Base-by-base conservation (phyloP, 1,140 invertebrate species). In the Teleogryllus occipitalis region DNA sequence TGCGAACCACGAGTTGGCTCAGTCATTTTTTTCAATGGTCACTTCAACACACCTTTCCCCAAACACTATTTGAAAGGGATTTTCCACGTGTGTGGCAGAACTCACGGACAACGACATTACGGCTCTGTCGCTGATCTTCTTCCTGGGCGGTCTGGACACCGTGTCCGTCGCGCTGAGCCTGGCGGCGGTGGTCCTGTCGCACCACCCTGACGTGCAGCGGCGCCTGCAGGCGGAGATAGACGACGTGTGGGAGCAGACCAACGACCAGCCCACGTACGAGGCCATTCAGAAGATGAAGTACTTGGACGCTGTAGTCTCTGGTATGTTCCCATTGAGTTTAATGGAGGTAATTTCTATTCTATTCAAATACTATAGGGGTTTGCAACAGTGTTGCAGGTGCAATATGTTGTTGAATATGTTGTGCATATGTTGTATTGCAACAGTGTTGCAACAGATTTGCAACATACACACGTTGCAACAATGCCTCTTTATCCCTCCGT, bases 81-180 rank as follows among this genome's bases (percentile, higher is more conserved):
- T 1, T 39, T 39, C 5, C 27, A 39, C 27, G 27, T 39, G 27
- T 39, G 27, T 39, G 27, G 1, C 75, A 76, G 75, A 49, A 22
- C 49, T 80, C 8, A 18, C 46, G 2, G 48, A 48, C 72, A 48
- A 79, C 79, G 80, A 81, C 46, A 22, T 81, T 0, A 54, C 76
- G 22, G 84, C 81, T 18, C 84, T 86, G 72, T 80, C 83, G 5
- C 83, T 89, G 0, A 78, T 90, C 0, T 91, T 91, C 81, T 88
- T 91, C 80, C 81, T 91, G 7, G 91, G 89, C 80, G 92, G 92
- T 10, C 92, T 90, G 75, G 91, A 93, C 5, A 91, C 91, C 0
- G 86, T 89, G 0, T 87, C 91, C 0, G 87, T 87, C 2, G 82
- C 88, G 0, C 87, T 93, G 82, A 84, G 86, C 0, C 90, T 89